Conservation (phyloP, 2,888 invertebrate species). For the Epistrophella euchroma region DNA sequence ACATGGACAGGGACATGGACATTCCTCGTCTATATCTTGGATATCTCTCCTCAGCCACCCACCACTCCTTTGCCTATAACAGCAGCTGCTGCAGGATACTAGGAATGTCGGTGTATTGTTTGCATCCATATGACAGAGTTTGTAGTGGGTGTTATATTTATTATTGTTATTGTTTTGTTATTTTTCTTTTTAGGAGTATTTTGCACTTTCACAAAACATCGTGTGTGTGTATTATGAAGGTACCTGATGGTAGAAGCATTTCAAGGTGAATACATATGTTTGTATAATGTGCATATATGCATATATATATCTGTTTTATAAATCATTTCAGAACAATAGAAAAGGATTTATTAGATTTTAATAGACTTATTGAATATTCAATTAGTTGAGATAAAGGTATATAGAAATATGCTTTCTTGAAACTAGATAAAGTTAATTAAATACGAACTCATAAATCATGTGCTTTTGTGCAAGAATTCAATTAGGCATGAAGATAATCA, state of each 20-base stretch:
- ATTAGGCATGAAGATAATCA: slow-evolving; percentile 40
- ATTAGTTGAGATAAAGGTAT: slow-evolving; percentile 31
- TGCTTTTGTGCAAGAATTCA: slow-evolving; percentile 46
- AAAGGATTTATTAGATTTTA: slow-evolving; percentile 59
- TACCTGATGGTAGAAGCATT: too few species aligned
- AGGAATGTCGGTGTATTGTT: slow-evolving; percentile 1
- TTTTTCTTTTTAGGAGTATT: slow-evolving; percentile 5
- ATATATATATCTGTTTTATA: background rate
- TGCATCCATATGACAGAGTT: slow-evolving; percentile 3
- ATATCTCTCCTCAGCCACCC: background rate
- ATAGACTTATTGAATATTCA: slow-evolving; percentile 62
- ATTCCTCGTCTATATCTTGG: slow-evolving; percentile 7
- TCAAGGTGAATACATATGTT: background rate
- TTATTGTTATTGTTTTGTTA: slow-evolving; percentile 13
- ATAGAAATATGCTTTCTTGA: slow-evolving; percentile 24
- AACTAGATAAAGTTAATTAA: slow-evolving; percentile 49
- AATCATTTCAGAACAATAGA: slow-evolving; percentile 21
- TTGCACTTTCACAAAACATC: slow-evolving; percentile 7
- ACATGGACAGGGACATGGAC: slow-evolving; percentile 44
- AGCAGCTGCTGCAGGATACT: background rate
- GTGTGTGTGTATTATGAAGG: slow-evolving; percentile 1
- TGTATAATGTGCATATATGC: background rate
- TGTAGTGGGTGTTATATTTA: slow-evolving; percentile 34
- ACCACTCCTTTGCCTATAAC: background rate
- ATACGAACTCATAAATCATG: slow-evolving; percentile 59